These are phyloP conservation scores for Melanargia galathea DNA, from an alignment of 2,888 invertebrate species.

Conservation along the genomic window DNA sequence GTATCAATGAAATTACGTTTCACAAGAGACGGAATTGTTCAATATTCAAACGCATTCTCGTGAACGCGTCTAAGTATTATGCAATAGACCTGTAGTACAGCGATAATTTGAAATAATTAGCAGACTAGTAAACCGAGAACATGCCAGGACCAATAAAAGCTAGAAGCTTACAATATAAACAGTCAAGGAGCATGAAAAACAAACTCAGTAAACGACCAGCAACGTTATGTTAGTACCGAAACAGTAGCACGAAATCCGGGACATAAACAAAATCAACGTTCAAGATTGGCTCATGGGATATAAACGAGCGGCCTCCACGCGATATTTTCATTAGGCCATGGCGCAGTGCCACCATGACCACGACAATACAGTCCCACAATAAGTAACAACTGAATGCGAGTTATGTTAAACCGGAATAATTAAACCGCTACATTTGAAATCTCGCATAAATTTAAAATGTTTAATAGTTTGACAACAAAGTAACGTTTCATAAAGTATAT, in stretches of 20 bases:
- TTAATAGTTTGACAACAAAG: too few species aligned
- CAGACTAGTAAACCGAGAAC: too few species aligned
- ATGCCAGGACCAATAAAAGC: too few species aligned
- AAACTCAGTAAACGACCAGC: slow-evolving; percentile 4
- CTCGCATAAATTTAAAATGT: too few species aligned
- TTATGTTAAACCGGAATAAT: too few species aligned
- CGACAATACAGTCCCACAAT: slow-evolving; percentile 18
- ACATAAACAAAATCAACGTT: slow-evolving; percentile 34
- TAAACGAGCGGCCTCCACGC: slow-evolving; percentile 43
- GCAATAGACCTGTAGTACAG: too few species aligned
- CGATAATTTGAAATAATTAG: too few species aligned
- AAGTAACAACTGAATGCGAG: background rate
- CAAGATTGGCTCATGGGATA: slow-evolving; percentile 30
- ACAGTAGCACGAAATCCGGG: slow-evolving; percentile 33
- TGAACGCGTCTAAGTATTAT: background rate
- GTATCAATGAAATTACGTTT: background rate
- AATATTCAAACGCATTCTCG: background rate
- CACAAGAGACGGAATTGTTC: background rate
- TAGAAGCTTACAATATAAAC: background rate
- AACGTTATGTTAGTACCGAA: slow-evolving; percentile 18
- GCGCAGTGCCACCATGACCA: slow-evolving; percentile 31
- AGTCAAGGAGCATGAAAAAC: slow-evolving; percentile 10
- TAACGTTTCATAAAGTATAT: too few species aligned
- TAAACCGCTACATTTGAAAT: too few species aligned
- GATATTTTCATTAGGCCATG: slow-evolving; percentile 45